Evolutionary conservation across 2,797 vertebrate genomes (phyloP).

Genomic region (Manis javanica): DNA sequence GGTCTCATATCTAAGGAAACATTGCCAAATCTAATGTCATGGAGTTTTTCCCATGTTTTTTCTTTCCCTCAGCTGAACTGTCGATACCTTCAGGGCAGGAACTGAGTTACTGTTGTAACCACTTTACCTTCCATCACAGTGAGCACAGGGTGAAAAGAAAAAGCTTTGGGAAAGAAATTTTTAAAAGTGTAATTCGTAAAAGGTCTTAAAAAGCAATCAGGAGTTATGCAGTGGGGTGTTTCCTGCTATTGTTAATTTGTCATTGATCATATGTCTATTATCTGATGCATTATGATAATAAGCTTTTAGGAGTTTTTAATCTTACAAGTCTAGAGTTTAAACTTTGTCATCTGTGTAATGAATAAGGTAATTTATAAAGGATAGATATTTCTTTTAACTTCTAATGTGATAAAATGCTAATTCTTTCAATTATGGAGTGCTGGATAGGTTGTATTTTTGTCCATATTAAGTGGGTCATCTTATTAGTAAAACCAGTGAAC

Average conservation of each 20-base stretch:
- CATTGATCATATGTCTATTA: constrained; percentile 53
- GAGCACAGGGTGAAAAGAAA: background rate
- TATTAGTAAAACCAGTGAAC: constrained; percentile 26
- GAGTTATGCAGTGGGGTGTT: background rate
- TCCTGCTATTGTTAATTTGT: constrained; percentile 54
- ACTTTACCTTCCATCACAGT: background rate
- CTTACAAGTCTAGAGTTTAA: constrained; percentile 13
- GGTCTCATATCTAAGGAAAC: constrained; percentile 35
- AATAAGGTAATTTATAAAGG: constrained; percentile 54
- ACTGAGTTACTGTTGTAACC: background rate
- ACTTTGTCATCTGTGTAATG: constrained; percentile 55
- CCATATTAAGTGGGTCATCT: constrained; percentile 31
- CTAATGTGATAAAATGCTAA: constrained; percentile 44
- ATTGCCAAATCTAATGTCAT: background rate
- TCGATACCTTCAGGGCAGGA: background rate
- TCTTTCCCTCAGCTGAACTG: background rate
- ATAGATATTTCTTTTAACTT: constrained; percentile 60
- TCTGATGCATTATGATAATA: constrained; percentile 41
- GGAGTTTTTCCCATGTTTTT: background rate
- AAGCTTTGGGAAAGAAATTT: background rate
- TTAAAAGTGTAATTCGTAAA: background rate
- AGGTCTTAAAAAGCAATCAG: constrained; percentile 15
- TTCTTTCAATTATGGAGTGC: constrained; percentile 30
- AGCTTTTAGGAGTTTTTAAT: constrained; percentile 45
- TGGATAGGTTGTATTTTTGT: constrained; percentile 46